Conservation (phyloP, 2,113 vertebrate species). For the Gymnorhina tibicen region DNA sequence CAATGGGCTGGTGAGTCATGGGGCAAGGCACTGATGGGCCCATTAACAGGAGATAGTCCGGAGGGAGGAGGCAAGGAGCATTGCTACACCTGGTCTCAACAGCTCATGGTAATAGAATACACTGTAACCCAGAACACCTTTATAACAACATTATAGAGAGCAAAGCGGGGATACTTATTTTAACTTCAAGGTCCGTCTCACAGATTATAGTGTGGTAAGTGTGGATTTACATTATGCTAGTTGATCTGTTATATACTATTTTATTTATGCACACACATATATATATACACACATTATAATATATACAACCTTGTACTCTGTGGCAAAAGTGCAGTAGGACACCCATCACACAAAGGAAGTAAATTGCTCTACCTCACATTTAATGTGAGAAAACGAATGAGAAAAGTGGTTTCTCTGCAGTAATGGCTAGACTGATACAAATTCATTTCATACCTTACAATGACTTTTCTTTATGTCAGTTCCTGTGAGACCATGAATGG, state of each 20-base stretch:
- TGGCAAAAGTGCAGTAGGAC: background rate
- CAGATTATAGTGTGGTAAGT: background rate
- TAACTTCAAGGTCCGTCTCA: background rate
- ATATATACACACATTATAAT: background rate
- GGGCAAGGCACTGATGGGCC: too few species aligned
- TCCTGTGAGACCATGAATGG: background rate
- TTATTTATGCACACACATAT: background rate
- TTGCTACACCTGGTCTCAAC: too few species aligned
- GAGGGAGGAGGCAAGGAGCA: too few species aligned
- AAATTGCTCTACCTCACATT: background rate
- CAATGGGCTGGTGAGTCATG: too few species aligned
- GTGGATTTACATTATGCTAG: background rate
- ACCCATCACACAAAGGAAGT: background rate
- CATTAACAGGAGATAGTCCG: too few species aligned
- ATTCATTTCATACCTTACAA: background rate
- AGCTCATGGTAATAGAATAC: too few species aligned
- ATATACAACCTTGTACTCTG: background rate
- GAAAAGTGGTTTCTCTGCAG: background rate
- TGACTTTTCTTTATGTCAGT: background rate
- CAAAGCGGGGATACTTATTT: background rate
- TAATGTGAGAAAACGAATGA: background rate
- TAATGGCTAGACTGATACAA: background rate
- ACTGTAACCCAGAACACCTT: too few species aligned
- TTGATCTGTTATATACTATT: fast-evolving
- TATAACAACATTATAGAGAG: background rate